Conservation (phyloP, 2,797 vertebrate genomes). For the Sebastes itinus region DNA sequence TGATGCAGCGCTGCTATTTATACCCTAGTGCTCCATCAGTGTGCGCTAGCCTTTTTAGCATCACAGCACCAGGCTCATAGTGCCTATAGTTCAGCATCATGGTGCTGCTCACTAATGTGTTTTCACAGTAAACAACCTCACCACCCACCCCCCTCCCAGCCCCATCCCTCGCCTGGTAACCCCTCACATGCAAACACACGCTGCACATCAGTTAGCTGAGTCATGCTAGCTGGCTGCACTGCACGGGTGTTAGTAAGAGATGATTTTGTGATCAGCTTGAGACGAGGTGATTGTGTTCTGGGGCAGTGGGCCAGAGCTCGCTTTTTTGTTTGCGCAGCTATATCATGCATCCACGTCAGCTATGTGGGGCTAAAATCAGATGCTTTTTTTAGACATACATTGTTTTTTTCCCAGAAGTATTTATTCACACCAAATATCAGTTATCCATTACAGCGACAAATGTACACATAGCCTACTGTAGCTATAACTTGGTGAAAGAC, state of each 20-base stretch:
- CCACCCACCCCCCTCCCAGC: too few relatives aligned
- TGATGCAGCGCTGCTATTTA: conserved; percentile 59
- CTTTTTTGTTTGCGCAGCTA: conserved; percentile 26
- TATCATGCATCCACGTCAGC: neutral
- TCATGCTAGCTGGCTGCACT: conserved; percentile 55
- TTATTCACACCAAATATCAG: neutral
- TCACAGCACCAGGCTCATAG: neutral
- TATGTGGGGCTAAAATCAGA: neutral
- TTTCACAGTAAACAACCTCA: conserved; percentile 26
- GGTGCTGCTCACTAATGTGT: conserved; percentile 21
- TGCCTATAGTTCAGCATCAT: conserved; percentile 29
- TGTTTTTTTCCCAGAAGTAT: neutral
- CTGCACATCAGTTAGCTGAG: conserved; percentile 50
- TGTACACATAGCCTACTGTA: neutral
- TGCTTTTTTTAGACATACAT: neutral
- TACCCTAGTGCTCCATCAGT: conserved; percentile 40
- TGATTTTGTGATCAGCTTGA: conserved; percentile 41
- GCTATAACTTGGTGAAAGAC: neutral
- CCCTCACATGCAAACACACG: neutral
- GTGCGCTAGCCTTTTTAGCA: conserved; percentile 43
- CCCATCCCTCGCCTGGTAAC: neutral
- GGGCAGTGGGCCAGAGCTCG: conserved; percentile 37
- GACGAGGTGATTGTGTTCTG: conserved; percentile 34
- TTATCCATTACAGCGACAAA: neutral
- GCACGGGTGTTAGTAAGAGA: conserved; percentile 34